Base-by-base conservation (phyloP, 1,140 invertebrate species). In the Caenorhabditis remanei region DNA sequence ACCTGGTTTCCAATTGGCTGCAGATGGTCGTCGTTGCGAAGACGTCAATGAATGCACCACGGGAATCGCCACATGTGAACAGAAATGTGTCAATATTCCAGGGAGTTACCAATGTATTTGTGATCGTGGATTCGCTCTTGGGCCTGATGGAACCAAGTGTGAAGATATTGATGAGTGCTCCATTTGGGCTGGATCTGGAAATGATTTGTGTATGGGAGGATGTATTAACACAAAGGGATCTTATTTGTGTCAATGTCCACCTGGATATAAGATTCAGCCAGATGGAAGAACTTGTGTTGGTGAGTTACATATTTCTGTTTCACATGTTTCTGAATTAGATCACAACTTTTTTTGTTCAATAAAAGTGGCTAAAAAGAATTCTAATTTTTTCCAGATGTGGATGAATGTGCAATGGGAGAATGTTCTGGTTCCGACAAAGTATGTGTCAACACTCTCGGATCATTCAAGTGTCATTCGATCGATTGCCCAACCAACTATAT, bases 381-480 rank as follows among this genome's bases (percentile, higher is more conserved):
- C 4, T 16, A n/a, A n/a, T 24, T 24, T 50, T 21, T 58, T 58
- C 19, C 46, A 95, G 96, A 98, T 93, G 95, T 97, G 88, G 95
- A 98, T 92, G 96, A 98, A 93, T 97, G 96, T 90, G 94, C 24
- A 11, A 92, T 92, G 2, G 94, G 94, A 11, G 94, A 93, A 16
- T 94, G 95, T 3, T 95, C 95, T 86, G 94, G 94, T 85, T 89
- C 92, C 0, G 95, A 96, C 71, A 95, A 96, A 89, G 95, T 96
- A 21, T 99, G 97, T 92, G 95, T 97, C 85, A 99, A 99, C 93
- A 96, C 95, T 0, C 94, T 96, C 75, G 98, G 98, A 2, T 94
- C 95, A 87, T 97, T 95, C 92, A 95, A 96, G 88, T 99, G 98
- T 92, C 96, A 96, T 84, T 94, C 93, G 11, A 96, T 98, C 71